Evolutionary conservation across 2,888 invertebrate species (phyloP).

Genomic region (Sylvicola fuscatus): DNA sequence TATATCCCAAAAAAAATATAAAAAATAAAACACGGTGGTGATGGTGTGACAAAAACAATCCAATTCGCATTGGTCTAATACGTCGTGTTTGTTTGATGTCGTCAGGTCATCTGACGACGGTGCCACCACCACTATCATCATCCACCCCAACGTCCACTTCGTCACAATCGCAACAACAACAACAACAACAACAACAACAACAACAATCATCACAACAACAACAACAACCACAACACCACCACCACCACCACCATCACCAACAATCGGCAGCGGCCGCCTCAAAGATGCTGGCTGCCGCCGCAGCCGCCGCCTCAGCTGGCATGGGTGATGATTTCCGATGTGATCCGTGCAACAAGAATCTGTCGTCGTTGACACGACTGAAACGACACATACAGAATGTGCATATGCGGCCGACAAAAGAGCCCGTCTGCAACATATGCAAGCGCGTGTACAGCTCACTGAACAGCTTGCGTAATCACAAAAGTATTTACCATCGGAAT

Average conservation of each 20-base stretch:
- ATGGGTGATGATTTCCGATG: slow-evolving; percentile 67
- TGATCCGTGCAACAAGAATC: slow-evolving; percentile 81
- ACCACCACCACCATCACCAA: slow-evolving; percentile 13
- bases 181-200: slow-evolving; percentile 15
- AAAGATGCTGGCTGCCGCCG: slow-evolving; percentile 13
- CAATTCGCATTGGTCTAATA: slow-evolving; percentile 25
- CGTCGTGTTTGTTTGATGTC: slow-evolving; percentile 27
- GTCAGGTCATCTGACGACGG: slow-evolving; percentile 29
- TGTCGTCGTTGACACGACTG: slow-evolving; percentile 68
- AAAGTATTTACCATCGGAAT: slow-evolving; percentile 78
- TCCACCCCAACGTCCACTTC: slow-evolving; percentile 11
- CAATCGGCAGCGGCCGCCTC: slow-evolving; percentile 19
- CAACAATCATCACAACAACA: slow-evolving; percentile 10
- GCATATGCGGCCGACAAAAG: slow-evolving; percentile 75
- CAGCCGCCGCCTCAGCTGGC: slow-evolving; percentile 7
- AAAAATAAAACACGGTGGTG: slow-evolving; percentile 16
- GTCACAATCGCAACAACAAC: slow-evolving; percentile 15
- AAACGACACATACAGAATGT: slow-evolving; percentile 85
- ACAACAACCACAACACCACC: slow-evolving; percentile 9
- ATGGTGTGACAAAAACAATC: slow-evolving; percentile 14
- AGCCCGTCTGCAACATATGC: slow-evolving; percentile 82
- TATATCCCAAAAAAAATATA: not conserved
- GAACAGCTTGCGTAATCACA: slow-evolving; percentile 78
- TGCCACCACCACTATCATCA: slow-evolving; percentile 10
- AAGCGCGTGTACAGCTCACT: slow-evolving; percentile 81